phyloP scores from a whole-genome alignment of 1,140 invertebrate species.

The Papilio glaucus region DNA sequence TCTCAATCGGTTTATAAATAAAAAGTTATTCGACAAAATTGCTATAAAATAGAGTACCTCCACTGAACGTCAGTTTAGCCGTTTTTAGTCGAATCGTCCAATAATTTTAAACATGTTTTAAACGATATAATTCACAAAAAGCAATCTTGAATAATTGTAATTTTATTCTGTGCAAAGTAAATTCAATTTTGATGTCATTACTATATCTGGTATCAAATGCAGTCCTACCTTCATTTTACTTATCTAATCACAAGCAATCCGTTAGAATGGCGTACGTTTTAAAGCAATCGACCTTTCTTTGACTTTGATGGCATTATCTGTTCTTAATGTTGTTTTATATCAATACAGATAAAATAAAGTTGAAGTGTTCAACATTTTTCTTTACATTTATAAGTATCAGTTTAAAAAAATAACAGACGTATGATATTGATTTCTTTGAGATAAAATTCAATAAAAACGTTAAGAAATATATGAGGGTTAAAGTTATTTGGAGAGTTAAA shows the following conservation, averaged over 20 bases:
- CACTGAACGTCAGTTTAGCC: no score
- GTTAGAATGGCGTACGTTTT: not conserved
- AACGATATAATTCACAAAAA: no score
- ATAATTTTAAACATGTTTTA: no score
- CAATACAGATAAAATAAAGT: slow-evolving; percentile 18
- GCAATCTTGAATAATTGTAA: no score
- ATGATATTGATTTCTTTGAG: not conserved
- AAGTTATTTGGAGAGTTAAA: no score
- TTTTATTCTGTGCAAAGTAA: no score
- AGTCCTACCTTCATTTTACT: not conserved
- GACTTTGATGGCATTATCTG: slow-evolving; percentile 9
- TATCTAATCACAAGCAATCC: slow-evolving; percentile 1
- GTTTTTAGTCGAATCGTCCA: no score
- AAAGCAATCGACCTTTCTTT: slow-evolving; percentile 19
- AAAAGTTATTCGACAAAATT: no score
- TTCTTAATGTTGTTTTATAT: slow-evolving; percentile 15
- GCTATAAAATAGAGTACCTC: no score
- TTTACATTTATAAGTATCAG: not conserved
- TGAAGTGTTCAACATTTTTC: slow-evolving; percentile 8
- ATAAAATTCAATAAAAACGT: not conserved
- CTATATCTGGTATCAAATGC: not conserved
- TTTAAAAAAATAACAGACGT: no score
- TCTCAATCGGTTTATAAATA: no score
- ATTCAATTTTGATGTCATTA: not conserved
- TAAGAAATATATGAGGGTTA: not conserved